phyloP scores from a whole-genome alignment of 2,797 vertebrate genomes.

The Amazona ochrocephala region DNA sequence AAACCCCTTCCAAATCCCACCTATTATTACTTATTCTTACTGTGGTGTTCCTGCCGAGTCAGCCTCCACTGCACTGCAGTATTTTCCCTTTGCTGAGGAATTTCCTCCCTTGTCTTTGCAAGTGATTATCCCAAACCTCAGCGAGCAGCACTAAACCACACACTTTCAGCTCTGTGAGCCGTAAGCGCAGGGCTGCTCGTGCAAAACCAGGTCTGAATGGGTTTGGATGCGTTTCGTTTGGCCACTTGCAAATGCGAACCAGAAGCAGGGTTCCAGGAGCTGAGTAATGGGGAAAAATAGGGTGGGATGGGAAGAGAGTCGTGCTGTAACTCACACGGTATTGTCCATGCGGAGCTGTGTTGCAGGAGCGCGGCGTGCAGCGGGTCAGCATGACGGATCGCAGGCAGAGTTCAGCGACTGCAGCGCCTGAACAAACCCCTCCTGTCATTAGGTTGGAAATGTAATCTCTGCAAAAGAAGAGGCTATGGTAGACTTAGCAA shows the following conservation, averaged over 20 bases:
- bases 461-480: slow-evolving; percentile 49
- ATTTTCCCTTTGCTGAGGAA: neutral
- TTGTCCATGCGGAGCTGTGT: neutral
- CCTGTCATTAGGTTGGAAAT: slow-evolving; percentile 60
- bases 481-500: slow-evolving; percentile 60
- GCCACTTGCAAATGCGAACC: fast-evolving
- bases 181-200: fast-evolving
- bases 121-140: fast-evolving
- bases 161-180: fast-evolving
- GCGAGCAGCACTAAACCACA: fast-evolving
- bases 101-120: neutral
- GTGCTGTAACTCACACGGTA: fast-evolving
- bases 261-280: fast-evolving
- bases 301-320: neutral
- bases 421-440: neutral
- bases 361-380: neutral
- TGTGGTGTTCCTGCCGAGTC: neutral
- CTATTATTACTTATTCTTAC: neutral
- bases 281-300: fast-evolving
- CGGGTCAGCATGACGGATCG: neutral
- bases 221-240: fast-evolving
- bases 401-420: slow-evolving; percentile 18
- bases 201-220: neutral
- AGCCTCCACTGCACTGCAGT: slow-evolving; percentile 37
- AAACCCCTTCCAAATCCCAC: neutral